Conservation (phyloP, 2,113 vertebrate genomes). For the Ophiodon elongatus region DNA sequence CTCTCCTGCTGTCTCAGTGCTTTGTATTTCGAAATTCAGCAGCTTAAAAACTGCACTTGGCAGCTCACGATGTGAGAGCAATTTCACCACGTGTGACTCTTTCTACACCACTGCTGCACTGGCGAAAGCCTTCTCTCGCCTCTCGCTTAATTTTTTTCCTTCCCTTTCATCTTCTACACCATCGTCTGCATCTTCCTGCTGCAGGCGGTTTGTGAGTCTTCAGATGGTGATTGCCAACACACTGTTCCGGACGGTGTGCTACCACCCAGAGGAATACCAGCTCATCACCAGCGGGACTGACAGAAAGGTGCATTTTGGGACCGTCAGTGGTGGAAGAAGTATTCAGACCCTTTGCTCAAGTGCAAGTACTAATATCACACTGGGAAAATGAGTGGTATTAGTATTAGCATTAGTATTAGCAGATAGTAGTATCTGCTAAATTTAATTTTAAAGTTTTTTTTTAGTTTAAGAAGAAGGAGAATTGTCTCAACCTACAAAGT, state of each 20-base stretch:
- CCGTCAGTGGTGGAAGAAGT: background rate
- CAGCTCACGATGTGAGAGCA: background rate
- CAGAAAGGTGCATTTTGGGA: slow-evolving; percentile 83
- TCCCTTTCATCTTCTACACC: background rate
- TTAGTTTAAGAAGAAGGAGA: background rate
- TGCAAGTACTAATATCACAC: background rate
- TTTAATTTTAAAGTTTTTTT: background rate
- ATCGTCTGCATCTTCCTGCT: slow-evolving; percentile 25
- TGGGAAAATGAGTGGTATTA: background rate
- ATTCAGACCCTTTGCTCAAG: background rate
- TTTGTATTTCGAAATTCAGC: background rate
- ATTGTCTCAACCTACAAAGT: background rate
- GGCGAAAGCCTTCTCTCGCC: background rate
- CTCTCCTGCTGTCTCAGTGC: background rate
- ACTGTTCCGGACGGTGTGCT: slow-evolving; percentile 89
- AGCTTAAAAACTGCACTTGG: background rate
- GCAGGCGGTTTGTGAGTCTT: slow-evolving; percentile 87
- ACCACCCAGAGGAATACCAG: slow-evolving; percentile 92
- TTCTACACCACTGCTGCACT: background rate
- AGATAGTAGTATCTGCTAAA: background rate
- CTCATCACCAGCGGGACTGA: slow-evolving; percentile 91
- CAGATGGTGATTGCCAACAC: slow-evolving; percentile 90
- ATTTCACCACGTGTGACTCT: background rate
- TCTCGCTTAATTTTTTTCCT: background rate
- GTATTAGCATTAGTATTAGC: too few species aligned